Conservation (phyloP, 2,113 vertebrate species). For the Myotis yumanensis region DNA sequence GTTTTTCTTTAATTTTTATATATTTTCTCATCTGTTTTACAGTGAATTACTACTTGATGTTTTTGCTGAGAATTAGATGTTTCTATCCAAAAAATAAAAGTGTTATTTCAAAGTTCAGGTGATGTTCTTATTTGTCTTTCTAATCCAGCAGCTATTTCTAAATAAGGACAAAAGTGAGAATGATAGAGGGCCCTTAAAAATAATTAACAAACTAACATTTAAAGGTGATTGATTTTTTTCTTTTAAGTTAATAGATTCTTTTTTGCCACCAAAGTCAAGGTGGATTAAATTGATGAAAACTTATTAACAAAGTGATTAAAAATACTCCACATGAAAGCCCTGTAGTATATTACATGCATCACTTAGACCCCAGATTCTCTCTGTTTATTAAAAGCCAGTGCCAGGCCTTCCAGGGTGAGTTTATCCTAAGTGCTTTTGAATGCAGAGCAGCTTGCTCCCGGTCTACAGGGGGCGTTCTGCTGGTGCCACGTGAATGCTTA, state of each 20-base stretch:
- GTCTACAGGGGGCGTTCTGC: neutral
- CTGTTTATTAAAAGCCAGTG: neutral
- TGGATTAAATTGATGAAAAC: constrained; percentile 56
- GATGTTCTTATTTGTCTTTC: constrained; percentile 62
- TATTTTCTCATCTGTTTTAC: constrained; percentile 22
- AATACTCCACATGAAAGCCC: constrained; percentile 15
- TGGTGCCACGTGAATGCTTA: neutral
- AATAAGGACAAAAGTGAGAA: neutral
- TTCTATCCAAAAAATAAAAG: neutral
- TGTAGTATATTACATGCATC: neutral
- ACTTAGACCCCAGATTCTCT: neutral
- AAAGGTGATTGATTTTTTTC: constrained; percentile 53
- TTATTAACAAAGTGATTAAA: constrained; percentile 62
- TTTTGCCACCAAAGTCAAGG: constrained; percentile 53
- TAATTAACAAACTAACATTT: constrained; percentile 58
- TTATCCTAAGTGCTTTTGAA: neutral
- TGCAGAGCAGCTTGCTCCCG: rapidly evolving
- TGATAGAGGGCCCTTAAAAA: constrained; percentile 20
- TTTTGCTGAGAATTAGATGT: constrained; percentile 66
- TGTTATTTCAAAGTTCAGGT: constrained; percentile 59
- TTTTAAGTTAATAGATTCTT: constrained; percentile 68
- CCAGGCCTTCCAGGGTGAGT: neutral
- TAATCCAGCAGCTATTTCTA: constrained; percentile 56
- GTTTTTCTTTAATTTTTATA: neutral
- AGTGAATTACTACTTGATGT: neutral